Evolutionary conservation across 2,888 invertebrate species (phyloP), one percentile per base, ranked within the genome.

Genomic region (Drosophila prolongata): DNA sequence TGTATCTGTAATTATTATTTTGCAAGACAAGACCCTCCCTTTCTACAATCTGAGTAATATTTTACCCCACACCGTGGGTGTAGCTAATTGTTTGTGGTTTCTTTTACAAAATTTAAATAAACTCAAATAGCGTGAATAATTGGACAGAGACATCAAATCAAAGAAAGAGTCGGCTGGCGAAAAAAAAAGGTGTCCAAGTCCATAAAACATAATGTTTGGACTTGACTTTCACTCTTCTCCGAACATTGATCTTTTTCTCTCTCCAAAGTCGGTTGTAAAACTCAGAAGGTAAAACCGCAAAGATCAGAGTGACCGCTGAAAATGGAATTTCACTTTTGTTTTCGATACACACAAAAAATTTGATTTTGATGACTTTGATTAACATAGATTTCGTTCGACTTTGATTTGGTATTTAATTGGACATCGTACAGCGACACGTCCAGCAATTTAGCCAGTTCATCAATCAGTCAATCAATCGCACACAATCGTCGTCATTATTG

Each of bases 201-300:
- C 84, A 81, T 79, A 86, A 85, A 77, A 70, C 71, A 68, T 66
- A 73, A 65, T 71, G 74, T 64, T 71, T 65, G 74, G 64, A 50
- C 79, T 79, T 64, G 82, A 83, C 82, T 83, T 83, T 83, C 82
- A 88, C 82, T 83, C 83, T 87, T 80, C 53, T 47, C 55, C 55
- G 82, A 77, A 46, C 87, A 79, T 82, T 82, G 81, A 87, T 84
- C 87, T 81, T 68, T 14, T 69, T 27, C 19, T 11, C 30, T 46
- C 52, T 38, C 34, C 19, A 13, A 10, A 24, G 30, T 55, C 47
- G 64, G 76, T 72, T 10, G 46, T 30, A 76, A 76, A 37, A 50
- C 60, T 74, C 81, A 80, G 79, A 84, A 84, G 80, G 62, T 64
- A 65, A 64, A 73, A 49, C 55, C 75, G 42, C 75, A 64, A 34